Percentiles rank a stretch among this genome's conserved stretches.
phyloP scores from a whole-genome alignment of 2,113 vertebrate genomes.

The Shinisaurus crocodilurus region DNA sequence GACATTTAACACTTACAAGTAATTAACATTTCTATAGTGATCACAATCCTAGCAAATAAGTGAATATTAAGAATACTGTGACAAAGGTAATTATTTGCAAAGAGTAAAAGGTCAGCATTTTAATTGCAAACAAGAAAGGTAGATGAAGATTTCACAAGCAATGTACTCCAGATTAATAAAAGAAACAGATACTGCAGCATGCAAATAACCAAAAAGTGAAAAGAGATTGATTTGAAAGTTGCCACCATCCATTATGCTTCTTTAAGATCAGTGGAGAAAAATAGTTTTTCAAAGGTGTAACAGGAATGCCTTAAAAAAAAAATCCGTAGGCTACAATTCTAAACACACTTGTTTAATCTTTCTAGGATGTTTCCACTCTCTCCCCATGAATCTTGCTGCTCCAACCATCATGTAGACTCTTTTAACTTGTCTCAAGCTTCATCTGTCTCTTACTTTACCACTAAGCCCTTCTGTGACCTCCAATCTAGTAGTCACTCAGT shows the following conservation, averaged over 20 bases:
- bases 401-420: too few relatives aligned
- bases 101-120: conserved; percentile 1
- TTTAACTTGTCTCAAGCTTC: too few relatives aligned
- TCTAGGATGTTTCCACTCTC: too few relatives aligned
- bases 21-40: background rate
- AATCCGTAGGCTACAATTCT: background rate
- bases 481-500: too few relatives aligned
- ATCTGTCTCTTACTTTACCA: too few relatives aligned
- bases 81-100: conserved; percentile 3
- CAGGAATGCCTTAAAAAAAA: background rate
- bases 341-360: background rate
- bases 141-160: background rate
- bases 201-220: background rate
- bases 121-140: background rate
- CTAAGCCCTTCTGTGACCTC: too few relatives aligned
- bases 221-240: background rate
- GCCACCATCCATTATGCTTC: background rate
- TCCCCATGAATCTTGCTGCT: too few relatives aligned
- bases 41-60: background rate
- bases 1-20: background rate
- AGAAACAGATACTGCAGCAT: background rate
- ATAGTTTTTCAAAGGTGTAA: background rate
- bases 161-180: background rate
- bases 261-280: background rate
- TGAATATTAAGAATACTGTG: background rate